phyloP scores from a whole-genome alignment of 2,797 vertebrate species.

The Sebastes trivittatus region DNA sequence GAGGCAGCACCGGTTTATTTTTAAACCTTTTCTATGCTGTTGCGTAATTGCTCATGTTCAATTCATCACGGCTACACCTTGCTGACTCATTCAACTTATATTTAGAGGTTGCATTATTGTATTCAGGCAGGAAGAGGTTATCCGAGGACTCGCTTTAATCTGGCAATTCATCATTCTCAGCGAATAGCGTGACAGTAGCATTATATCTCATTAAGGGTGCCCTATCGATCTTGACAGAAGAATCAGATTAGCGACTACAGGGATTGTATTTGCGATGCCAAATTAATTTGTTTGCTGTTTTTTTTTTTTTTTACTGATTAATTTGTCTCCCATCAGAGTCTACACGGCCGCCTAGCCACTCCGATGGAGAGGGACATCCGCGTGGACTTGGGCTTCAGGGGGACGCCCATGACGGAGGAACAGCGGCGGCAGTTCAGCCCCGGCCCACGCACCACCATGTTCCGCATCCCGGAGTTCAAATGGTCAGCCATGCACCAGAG shows the following conservation, averaged over 20 bases:
- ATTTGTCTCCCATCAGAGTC: slow-evolving; percentile 77
- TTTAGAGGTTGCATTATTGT: slow-evolving; percentile 22
- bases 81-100: slow-evolving; percentile 56
- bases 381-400: slow-evolving; percentile 92
- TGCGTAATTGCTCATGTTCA: slow-evolving; percentile 59
- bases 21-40: slow-evolving; percentile 38
- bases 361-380: slow-evolving; percentile 89
- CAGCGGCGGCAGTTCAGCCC: slow-evolving; percentile 95
- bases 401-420: slow-evolving; percentile 92
- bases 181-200: slow-evolving; percentile 4
- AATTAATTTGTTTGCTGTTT: background rate
- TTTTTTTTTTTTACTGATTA: background rate
- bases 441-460: slow-evolving; percentile 97
- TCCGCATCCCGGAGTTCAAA: slow-evolving; percentile 98
- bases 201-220: slow-evolving; percentile 23
- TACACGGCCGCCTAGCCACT: slow-evolving; percentile 81
- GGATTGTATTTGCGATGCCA: background rate
- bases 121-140: slow-evolving; percentile 17
- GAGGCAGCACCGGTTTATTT: slow-evolving; percentile 45
- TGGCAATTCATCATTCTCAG: slow-evolving; percentile 35
- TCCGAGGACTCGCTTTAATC: slow-evolving; percentile 9
- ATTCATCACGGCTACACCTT: slow-evolving; percentile 41
- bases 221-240: slow-evolving; percentile 11
- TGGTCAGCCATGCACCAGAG: slow-evolving; percentile 99
- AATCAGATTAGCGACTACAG: background rate